Evolutionary conservation across 2,113 vertebrate genomes (phyloP).

Genomic region (Phaetusa simplex): DNA sequence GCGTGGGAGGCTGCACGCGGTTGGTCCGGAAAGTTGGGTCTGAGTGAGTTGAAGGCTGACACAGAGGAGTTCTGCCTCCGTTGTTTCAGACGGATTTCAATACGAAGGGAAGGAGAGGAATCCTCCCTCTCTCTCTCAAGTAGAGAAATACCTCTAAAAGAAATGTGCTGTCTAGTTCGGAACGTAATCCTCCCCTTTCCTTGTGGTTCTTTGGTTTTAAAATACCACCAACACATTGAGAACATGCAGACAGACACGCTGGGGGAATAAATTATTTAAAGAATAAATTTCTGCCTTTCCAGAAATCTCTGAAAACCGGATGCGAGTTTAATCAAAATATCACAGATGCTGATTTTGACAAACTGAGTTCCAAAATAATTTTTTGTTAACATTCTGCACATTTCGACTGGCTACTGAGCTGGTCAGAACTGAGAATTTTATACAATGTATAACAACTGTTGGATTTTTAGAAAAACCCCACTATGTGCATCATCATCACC

Average conservation of each 20-base stretch:
- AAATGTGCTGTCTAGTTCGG: background rate
- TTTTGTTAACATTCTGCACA: background rate
- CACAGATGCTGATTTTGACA: background rate
- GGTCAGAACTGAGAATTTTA: background rate
- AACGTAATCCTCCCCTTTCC: background rate
- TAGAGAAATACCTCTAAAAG: background rate
- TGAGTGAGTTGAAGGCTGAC: background rate
- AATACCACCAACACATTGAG: background rate
- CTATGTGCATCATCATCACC: background rate
- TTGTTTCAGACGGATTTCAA: background rate
- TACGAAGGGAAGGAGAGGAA: background rate
- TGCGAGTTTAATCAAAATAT: background rate
- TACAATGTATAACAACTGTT: background rate
- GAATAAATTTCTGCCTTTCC: background rate
- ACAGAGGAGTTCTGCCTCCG: background rate
- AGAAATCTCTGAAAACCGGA: background rate
- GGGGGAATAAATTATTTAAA: background rate
- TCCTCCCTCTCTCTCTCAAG: background rate
- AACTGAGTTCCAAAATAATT: background rate
- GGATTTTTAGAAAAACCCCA: background rate
- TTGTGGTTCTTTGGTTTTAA: background rate
- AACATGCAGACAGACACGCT: background rate
- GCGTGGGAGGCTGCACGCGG: fast-evolving
- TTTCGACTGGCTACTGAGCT: background rate
- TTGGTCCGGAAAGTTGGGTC: background rate